Conservation (phyloP, 2,888 invertebrate genomes). For the Euzophera pinguis region DNA sequence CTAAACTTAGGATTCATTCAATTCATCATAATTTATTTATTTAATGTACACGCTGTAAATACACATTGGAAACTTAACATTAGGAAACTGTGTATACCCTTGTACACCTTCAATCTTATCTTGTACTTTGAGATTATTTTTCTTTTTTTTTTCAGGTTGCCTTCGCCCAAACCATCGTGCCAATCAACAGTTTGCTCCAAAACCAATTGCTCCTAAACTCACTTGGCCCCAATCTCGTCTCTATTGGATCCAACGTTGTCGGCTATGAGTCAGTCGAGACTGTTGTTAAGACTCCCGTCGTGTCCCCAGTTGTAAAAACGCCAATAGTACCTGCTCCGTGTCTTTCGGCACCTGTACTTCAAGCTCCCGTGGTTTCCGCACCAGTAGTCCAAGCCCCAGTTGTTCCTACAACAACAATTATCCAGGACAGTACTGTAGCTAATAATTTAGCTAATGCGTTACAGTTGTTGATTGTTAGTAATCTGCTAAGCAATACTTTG, state of each 20-base stretch:
- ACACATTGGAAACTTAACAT: too few species aligned
- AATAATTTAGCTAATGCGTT: slow-evolving; percentile 61
- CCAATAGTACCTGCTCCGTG: too few species aligned
- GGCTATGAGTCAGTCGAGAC: background rate
- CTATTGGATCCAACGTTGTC: slow-evolving; percentile 27
- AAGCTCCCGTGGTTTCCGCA: background rate
- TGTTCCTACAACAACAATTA: slow-evolving; percentile 32
- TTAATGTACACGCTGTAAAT: too few species aligned
- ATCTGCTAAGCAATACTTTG: slow-evolving; percentile 51
- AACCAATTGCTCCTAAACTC: slow-evolving; percentile 15
- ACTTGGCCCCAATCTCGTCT: slow-evolving; percentile 29
- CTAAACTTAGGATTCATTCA: too few species aligned
- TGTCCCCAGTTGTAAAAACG: background rate
- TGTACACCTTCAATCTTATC: too few species aligned
- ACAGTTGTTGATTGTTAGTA: slow-evolving; percentile 60
- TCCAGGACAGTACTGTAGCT: slow-evolving; percentile 59
- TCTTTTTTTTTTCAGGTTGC: slow-evolving; percentile 36
- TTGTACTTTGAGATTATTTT: background rate
- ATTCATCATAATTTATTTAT: too few species aligned
- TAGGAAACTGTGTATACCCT: too few species aligned
- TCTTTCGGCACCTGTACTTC: too few species aligned
- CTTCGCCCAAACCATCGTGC: slow-evolving; percentile 33
- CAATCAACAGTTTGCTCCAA: slow-evolving; percentile 32
- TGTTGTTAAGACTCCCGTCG: background rate
- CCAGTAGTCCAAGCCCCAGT: background rate